These are phyloP conservation scores for Amazona vittata DNA, from an alignment of 2,113 vertebrate species.

Conservation along the genomic window DNA sequence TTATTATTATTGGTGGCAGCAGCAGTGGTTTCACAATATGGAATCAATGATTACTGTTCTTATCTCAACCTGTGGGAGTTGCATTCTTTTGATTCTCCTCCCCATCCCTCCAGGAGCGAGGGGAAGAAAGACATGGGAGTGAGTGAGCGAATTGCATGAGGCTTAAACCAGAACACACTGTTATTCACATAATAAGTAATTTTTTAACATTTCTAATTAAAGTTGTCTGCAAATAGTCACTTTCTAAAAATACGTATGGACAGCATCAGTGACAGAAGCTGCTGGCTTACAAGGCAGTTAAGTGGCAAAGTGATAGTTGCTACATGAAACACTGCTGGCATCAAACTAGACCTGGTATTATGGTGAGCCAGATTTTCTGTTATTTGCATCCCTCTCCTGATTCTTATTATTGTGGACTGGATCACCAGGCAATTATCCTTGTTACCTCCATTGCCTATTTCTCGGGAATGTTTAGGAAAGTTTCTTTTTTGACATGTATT, in stretches of 20 bases:
- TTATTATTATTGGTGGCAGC: too few relatives aligned
- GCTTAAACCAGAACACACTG: too few relatives aligned
- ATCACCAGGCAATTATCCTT: not conserved
- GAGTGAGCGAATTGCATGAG: too few relatives aligned
- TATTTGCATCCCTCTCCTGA: not conserved
- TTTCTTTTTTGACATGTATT: not conserved
- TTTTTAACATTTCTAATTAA: not conserved
- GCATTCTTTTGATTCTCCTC: too few relatives aligned
- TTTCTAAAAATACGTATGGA: not conserved
- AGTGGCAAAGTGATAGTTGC: not conserved
- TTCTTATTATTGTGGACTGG: not conserved
- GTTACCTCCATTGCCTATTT: fast-evolving
- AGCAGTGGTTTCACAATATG: too few relatives aligned
- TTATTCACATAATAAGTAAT: not conserved
- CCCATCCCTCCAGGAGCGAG: too few relatives aligned
- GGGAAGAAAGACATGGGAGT: too few relatives aligned
- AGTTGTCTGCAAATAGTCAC: not conserved
- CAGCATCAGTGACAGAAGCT: not conserved
- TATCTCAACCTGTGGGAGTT: too few relatives aligned
- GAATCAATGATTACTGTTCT: too few relatives aligned
- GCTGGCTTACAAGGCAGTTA: not conserved
- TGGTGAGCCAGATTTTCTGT: not conserved
- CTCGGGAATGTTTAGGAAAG: not conserved
- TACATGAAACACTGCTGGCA: not conserved
- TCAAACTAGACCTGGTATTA: fast-evolving